Conservation (phyloP, 2,113 vertebrate species). For the Paralichthys olivaceus region DNA sequence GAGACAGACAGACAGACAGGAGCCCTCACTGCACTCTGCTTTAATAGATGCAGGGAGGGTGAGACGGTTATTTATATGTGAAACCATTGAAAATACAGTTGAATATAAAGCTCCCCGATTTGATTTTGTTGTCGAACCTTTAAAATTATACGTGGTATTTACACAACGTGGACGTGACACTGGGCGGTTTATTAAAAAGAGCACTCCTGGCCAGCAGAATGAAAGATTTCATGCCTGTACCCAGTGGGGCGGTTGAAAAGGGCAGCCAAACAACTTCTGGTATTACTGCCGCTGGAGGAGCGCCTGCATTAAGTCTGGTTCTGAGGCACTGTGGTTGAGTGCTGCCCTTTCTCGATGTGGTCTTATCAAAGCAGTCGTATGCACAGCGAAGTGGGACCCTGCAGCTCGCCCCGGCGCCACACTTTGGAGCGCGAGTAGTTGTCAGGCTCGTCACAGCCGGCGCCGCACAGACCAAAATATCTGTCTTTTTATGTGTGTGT, state of each 20-base stretch:
- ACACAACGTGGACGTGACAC: background rate
- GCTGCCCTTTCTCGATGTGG: constrained; percentile 63
- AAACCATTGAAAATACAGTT: background rate
- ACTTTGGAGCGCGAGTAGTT: constrained; percentile 36
- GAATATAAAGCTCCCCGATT: constrained; percentile 7
- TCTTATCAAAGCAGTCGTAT: constrained; percentile 63
- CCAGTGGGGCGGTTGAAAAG: constrained; percentile 55
- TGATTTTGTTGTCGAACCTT: constrained; percentile 30
- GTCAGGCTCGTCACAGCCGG: constrained; percentile 40
- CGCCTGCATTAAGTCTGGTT: constrained; percentile 41
- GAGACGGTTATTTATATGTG: background rate
- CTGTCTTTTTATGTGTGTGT: constrained; percentile 10
- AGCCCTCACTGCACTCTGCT: background rate
- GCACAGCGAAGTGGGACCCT: constrained; percentile 47
- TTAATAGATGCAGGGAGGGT: background rate
- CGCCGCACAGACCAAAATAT: constrained; percentile 54
- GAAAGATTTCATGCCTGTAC: constrained; percentile 29
- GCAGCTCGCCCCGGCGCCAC: constrained; percentile 34
- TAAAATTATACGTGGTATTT: constrained; percentile 39
- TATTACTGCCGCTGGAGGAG: constrained; percentile 39
- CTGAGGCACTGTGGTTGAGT: constrained; percentile 32
- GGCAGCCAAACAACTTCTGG: constrained; percentile 65
- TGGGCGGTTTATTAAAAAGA: constrained; percentile 39
- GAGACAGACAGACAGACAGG: background rate
- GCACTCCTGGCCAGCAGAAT: constrained; percentile 19